Conservation (phyloP, 1,140 invertebrate genomes). For the Stegodyphus dumicola region DNA sequence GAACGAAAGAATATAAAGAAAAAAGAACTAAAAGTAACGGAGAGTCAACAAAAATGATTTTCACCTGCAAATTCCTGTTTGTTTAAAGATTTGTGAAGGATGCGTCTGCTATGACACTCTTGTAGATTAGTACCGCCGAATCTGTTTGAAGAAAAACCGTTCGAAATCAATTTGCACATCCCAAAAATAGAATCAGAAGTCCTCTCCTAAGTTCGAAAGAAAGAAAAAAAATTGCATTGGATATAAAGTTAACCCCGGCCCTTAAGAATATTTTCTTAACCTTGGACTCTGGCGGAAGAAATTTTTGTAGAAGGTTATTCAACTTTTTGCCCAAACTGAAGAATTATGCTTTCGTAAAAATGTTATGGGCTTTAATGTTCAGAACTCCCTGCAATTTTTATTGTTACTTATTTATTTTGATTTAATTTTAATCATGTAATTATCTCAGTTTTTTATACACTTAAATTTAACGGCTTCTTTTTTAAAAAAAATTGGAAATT, state of each 20-base stretch:
- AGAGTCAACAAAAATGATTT: constrained; percentile 38
- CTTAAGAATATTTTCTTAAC: background rate
- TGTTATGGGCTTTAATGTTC: background rate
- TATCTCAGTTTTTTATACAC: too few relatives aligned
- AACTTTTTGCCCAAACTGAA: background rate
- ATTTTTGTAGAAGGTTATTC: constrained; percentile 30
- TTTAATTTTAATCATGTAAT: too few relatives aligned
- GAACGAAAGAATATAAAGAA: background rate
- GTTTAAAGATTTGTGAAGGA: constrained; percentile 54
- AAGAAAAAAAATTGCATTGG: background rate
- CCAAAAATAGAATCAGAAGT: constrained; percentile 34
- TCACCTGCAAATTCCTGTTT: constrained; percentile 60
- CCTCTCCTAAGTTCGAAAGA: background rate
- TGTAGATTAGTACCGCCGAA: background rate
- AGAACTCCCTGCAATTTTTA: background rate
- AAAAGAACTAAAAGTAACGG: constrained; percentile 38
- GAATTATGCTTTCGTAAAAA: too few relatives aligned
- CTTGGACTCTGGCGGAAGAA: background rate
- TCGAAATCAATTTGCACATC: constrained; percentile 49
- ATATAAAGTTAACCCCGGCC: constrained; percentile 49
- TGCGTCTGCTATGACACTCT: constrained; percentile 26
- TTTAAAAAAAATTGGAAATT: too few relatives aligned
- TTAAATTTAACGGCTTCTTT: too few relatives aligned
- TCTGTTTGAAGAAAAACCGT: constrained; percentile 12
- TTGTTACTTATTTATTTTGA: background rate